A percentile compares a stretch with the other conserved stretches of the same genome.
Evolutionary conservation across 2,888 invertebrate species (phyloP).

Genomic region (Thereva unica): DNA sequence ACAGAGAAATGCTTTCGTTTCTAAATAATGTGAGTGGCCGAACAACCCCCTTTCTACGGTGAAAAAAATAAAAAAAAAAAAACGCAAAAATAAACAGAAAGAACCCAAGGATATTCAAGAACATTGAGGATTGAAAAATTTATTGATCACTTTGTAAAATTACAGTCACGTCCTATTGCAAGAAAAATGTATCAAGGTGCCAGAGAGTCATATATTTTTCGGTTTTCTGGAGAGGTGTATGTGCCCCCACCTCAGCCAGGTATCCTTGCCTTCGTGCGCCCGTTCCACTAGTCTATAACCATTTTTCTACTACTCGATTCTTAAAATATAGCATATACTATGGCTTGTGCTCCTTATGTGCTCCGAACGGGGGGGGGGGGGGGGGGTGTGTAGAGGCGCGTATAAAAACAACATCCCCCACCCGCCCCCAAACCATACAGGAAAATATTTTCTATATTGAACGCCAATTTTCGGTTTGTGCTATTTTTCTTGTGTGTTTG

Average conservation of each 20-base stretch:
- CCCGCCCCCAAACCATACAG: not conserved
- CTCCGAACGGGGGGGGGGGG: too few species aligned
- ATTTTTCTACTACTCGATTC: too few species aligned
- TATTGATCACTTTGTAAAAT: constrained; percentile 31
- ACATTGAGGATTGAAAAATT: constrained; percentile 29
- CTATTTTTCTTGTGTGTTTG: constrained; percentile 6
- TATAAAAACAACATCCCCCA: not conserved
- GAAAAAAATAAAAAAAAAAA: too few species aligned
- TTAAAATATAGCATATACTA: too few species aligned
- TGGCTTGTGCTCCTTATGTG: too few species aligned
- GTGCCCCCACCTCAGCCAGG: not conserved
- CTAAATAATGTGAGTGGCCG: too few species aligned
- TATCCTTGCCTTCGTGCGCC: too few species aligned
- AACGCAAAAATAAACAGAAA: too few species aligned
- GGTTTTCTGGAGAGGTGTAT: not conserved
- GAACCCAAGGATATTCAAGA: too few species aligned
- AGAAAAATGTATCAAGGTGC: constrained; percentile 31
- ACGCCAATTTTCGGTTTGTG: constrained; percentile 13
- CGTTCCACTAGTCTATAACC: not conserved
- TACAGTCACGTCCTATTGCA: constrained; percentile 33
- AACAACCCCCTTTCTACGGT: too few species aligned
- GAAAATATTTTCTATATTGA: constrained; percentile 15
- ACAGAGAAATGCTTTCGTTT: too few species aligned
- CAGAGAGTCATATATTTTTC: not conserved
- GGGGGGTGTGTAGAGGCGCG: not conserved